phyloP scores from a whole-genome alignment of 1,140 invertebrate genomes.

The Hormaphis cornu region DNA sequence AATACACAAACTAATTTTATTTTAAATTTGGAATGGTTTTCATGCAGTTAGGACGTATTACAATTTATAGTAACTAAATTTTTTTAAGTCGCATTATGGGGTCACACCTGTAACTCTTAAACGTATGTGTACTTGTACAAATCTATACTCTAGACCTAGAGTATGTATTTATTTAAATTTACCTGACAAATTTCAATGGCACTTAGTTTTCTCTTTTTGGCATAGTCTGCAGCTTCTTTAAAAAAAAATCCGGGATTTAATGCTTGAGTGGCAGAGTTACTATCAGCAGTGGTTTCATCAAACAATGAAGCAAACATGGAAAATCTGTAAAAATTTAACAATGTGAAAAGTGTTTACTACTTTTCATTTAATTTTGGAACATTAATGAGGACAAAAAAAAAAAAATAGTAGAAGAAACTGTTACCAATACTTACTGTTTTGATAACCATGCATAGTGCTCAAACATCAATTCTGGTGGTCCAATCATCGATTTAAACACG shows the following conservation, averaged over 20 bases:
- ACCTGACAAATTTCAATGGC: conserved; percentile 21
- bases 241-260: conserved; percentile 96
- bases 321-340: conserved; percentile 12
- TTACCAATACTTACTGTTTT: conserved; percentile 88
- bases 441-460: conserved; percentile 95
- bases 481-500: conserved; percentile 67
- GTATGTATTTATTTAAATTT: neutral
- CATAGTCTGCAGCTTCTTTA: conserved; percentile 82
- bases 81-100: too few species aligned
- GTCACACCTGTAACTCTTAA: too few species aligned
- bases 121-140: too few species aligned
- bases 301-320: conserved; percentile 83
- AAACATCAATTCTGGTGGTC: conserved; percentile 74
- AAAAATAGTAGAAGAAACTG: conserved; percentile 33
- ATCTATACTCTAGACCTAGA: too few species aligned
- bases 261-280: conserved; percentile 80
- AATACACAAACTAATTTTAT: too few species aligned
- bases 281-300: conserved; percentile 83
- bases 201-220: conserved; percentile 62
- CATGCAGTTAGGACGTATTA: too few species aligned
- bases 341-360: neutral
- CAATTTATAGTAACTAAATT: too few species aligned
- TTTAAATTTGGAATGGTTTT: too few species aligned
- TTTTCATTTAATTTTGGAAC: neutral
- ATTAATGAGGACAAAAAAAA: too few species aligned